These are phyloP conservation scores for Volucella inflata DNA, from an alignment of 2,888 invertebrate species.

Conservation along the genomic window DNA sequence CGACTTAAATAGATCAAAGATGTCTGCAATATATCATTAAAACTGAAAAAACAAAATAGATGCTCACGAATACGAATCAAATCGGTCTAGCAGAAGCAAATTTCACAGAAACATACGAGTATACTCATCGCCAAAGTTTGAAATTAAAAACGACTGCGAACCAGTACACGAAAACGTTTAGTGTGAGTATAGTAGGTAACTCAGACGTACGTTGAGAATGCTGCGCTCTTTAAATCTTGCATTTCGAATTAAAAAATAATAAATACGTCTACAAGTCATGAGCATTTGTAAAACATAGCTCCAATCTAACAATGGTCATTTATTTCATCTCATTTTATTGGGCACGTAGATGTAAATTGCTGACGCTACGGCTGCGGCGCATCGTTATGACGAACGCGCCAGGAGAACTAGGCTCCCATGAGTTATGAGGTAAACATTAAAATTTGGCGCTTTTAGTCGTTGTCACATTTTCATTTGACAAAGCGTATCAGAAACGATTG, in stretches of 20 bases:
- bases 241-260: slow-evolving; percentile 52
- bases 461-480: slow-evolving; percentile 21
- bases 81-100: not conserved
- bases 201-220: not conserved
- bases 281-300: slow-evolving; percentile 51
- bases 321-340: slow-evolving; percentile 34
- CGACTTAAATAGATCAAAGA: slow-evolving; percentile 64
- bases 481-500: slow-evolving; percentile 24
- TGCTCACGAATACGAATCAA: not conserved
- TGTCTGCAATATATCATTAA: slow-evolving; percentile 57
- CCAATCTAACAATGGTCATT: slow-evolving; percentile 58
- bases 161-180: not conserved
- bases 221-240: slow-evolving; percentile 33
- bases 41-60: slow-evolving; percentile 23
- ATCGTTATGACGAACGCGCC: not conserved
- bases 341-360: slow-evolving; percentile 1
- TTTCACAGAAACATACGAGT: not conserved
- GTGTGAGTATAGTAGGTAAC: not conserved
- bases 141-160: slow-evolving; percentile 1
- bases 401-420: slow-evolving; percentile 20
- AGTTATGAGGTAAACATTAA: slow-evolving; percentile 53
- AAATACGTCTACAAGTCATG: slow-evolving; percentile 31
- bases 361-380: not conserved
- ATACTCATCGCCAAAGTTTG: too few relatives aligned
- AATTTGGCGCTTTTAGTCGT: slow-evolving; percentile 21